Evolutionary conservation across 2,888 invertebrate species (phyloP).

Genomic region (Apotomis turbidana): DNA sequence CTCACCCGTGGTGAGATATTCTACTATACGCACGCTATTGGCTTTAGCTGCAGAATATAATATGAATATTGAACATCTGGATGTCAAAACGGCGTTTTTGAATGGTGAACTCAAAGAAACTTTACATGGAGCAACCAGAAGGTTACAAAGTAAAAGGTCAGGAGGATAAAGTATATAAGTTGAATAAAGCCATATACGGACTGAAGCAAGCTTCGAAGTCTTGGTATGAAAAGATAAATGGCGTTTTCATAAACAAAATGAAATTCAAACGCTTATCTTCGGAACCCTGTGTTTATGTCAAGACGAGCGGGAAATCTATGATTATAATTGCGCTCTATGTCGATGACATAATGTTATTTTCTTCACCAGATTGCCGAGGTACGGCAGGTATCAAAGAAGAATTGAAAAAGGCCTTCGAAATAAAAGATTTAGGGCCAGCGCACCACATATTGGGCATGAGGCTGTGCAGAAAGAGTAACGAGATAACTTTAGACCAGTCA

Average conservation of each 20-base stretch:
- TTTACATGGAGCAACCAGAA: not conserved
- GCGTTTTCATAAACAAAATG: constrained; percentile 22
- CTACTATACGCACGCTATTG: not conserved
- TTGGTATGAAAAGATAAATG: constrained; percentile 11
- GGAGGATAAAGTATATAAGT: not conserved
- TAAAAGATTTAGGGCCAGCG: constrained; percentile 12
- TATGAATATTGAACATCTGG: not conserved
- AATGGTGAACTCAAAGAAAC: not conserved
- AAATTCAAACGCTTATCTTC: constrained; percentile 21
- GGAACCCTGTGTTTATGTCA: constrained; percentile 42
- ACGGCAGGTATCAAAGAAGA: not conserved
- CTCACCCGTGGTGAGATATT: not conserved
- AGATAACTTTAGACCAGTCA: constrained; percentile 21
- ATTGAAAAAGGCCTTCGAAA: constrained; percentile 1
- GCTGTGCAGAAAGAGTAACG: not conserved
- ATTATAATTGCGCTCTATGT: constrained; percentile 35
- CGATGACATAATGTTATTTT: not conserved
- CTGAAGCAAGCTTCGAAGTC: not conserved
- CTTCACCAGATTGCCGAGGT: not conserved
- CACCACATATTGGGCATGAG: constrained; percentile 12
- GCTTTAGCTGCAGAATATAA: not conserved
- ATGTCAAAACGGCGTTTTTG: constrained; percentile 4
- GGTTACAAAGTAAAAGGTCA: not conserved
- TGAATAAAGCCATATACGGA: constrained; percentile 5
- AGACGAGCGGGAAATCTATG: not conserved